A percentile compares a stretch with the other conserved stretches of the same genome.
phyloP scores from a whole-genome alignment of 2,113 vertebrate genomes.

The Peromyscus maniculatus region DNA sequence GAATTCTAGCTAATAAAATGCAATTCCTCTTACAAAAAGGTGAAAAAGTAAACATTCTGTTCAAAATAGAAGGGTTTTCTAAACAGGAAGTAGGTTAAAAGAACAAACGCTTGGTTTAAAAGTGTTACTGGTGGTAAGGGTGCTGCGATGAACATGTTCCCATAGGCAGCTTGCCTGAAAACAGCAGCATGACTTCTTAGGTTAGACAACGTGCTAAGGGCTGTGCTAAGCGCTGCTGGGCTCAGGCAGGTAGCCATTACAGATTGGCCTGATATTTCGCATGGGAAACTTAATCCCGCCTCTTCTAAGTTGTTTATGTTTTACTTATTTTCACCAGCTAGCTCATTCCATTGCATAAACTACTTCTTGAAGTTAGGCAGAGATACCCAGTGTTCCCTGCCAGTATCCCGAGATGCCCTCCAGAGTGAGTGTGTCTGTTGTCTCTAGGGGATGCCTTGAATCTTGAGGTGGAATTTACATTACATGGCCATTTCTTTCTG shows the following conservation, averaged over 20 bases:
- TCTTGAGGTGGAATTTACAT: slow-evolving; percentile 9
- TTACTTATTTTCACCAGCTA: slow-evolving; percentile 46
- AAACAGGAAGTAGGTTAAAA: slow-evolving; percentile 77
- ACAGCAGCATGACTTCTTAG: background rate
- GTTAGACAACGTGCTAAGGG: background rate
- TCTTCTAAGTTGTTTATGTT: slow-evolving; percentile 23
- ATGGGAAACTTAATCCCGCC: background rate
- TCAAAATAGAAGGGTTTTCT: slow-evolving; percentile 79
- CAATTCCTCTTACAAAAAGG: slow-evolving; percentile 75
- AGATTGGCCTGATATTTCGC: background rate
- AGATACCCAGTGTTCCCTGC: background rate
- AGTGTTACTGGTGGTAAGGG: slow-evolving; percentile 37
- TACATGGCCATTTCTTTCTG: background rate
- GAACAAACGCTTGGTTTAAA: slow-evolving; percentile 69
- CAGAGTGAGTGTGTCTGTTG: background rate
- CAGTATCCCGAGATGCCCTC: background rate
- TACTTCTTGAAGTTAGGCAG: slow-evolving; percentile 40
- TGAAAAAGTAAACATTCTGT: slow-evolving; percentile 78
- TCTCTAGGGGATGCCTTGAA: background rate
- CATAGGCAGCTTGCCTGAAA: slow-evolving; percentile 45
- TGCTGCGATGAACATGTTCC: slow-evolving; percentile 30
- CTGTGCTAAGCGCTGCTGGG: background rate
- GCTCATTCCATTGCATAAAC: background rate
- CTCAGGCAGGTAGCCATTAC: background rate
- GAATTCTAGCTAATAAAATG: slow-evolving; percentile 77